These are phyloP conservation scores for Venturia canescens DNA, from an alignment of 1,140 invertebrate genomes.

Conservation along the genomic window DNA sequence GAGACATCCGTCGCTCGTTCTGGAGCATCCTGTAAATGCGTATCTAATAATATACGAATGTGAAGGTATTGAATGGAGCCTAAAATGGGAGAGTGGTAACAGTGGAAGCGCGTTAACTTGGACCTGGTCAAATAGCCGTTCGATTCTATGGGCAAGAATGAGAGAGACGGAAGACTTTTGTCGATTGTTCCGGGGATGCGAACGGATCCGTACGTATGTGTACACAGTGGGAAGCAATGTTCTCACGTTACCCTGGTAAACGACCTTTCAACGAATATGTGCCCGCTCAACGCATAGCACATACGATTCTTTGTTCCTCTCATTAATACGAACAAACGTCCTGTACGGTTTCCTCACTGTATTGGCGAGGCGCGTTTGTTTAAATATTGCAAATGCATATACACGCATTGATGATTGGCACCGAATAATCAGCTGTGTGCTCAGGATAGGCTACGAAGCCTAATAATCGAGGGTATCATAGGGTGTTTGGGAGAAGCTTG, in stretches of 20 bases:
- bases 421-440: background rate
- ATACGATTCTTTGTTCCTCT: slow-evolving; percentile 46
- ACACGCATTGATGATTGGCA: slow-evolving; percentile 31
- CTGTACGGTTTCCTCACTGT: slow-evolving; percentile 50
- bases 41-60: slow-evolving; percentile 16
- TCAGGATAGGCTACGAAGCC: background rate
- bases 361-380: background rate
- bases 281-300: slow-evolving; percentile 46
- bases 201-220: slow-evolving; percentile 7
- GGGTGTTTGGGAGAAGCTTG: background rate
- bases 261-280: slow-evolving; percentile 28
- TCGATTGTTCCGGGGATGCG: slow-evolving; percentile 45
- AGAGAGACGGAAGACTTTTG: slow-evolving; percentile 49
- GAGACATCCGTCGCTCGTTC: background rate
- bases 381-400: background rate
- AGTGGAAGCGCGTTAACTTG: slow-evolving; percentile 23
- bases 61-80: background rate
- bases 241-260: slow-evolving; percentile 11
- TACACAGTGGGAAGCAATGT: slow-evolving; percentile 45
- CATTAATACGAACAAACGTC: slow-evolving; percentile 51
- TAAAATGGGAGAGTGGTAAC: background rate
- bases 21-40: background rate
- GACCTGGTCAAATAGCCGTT: slow-evolving; percentile 49
- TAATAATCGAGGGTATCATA: slow-evolving; percentile 26
- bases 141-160: slow-evolving; percentile 29